Evolutionary conservation across 2,888 invertebrate genomes (phyloP).

Genomic region (Lagria hirta): DNA sequence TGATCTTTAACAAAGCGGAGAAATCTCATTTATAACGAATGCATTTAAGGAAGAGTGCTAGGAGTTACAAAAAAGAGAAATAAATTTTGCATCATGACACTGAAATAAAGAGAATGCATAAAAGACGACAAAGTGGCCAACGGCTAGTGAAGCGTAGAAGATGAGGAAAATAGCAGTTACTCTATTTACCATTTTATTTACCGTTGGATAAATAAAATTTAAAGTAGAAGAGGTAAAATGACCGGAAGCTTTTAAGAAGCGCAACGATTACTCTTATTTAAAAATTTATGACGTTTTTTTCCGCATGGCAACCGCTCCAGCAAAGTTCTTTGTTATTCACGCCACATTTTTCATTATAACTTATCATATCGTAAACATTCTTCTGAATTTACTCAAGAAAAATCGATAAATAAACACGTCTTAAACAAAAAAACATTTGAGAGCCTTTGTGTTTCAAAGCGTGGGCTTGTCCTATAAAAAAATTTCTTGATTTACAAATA

Average conservation of each 20-base stretch:
- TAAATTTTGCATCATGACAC: constrained; percentile 13
- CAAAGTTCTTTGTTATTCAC: constrained; percentile 20
- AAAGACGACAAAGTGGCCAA: constrained; percentile 7
- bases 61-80: constrained; percentile 13
- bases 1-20: constrained; percentile 29
- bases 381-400: constrained; percentile 15
- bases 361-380: constrained; percentile 22
- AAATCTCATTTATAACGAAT: constrained; percentile 34
- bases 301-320: constrained; percentile 5
- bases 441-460: too few relatives aligned
- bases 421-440: constrained; percentile 21
- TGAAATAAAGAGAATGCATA: constrained; percentile 18
- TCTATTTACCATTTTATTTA: constrained; percentile 14
- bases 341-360: constrained; percentile 26
- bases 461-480: too few relatives aligned
- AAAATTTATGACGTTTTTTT: constrained; percentile 20
- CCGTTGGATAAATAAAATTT: constrained; percentile 1
- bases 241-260: constrained; percentile 12
- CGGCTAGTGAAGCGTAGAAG: constrained; percentile 5
- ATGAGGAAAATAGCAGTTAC: too few relatives aligned
- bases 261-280: constrained; percentile 14
- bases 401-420: constrained; percentile 26
- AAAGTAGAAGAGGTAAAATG: constrained; percentile 2
- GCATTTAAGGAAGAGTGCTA: constrained; percentile 28
- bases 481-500: too few relatives aligned